A percentile compares a stretch with the other conserved stretches of the same genome.
phyloP scores from a whole-genome alignment of 2,797 vertebrate genomes.

The Molossus alvarezi region DNA sequence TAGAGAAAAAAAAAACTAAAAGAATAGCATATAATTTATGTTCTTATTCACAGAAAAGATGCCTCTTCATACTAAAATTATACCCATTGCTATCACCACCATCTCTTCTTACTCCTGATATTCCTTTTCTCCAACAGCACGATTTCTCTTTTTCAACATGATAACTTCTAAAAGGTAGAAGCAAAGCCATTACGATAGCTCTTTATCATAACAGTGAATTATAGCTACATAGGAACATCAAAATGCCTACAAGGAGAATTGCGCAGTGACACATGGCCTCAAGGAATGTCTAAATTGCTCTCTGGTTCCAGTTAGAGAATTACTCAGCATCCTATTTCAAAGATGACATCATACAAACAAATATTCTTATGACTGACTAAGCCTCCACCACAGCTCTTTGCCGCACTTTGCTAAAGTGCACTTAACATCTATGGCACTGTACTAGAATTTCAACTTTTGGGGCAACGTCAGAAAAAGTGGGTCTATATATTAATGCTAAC shows the following conservation, averaged over 20 bases:
- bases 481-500: background rate
- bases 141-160: constrained; percentile 16
- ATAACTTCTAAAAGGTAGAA: constrained; percentile 69
- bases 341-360: constrained; percentile 74
- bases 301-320: constrained; percentile 65
- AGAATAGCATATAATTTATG: constrained; percentile 27
- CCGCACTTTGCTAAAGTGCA: constrained; percentile 36
- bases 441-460: constrained; percentile 8
- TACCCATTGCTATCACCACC: background rate
- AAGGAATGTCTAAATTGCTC: constrained; percentile 50
- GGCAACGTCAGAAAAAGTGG: constrained; percentile 33
- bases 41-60: constrained; percentile 41
- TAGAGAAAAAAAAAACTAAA: background rate
- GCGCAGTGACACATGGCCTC: constrained; percentile 65
- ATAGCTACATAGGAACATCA: constrained; percentile 43
- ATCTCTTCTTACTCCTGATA: constrained; percentile 16
- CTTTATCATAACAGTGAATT: constrained; percentile 68
- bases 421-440: constrained; percentile 58
- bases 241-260: constrained; percentile 45
- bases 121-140: constrained; percentile 38
- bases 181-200: constrained; percentile 54
- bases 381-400: background rate
- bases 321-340: constrained; percentile 66
- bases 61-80: constrained; percentile 7
- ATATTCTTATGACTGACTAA: constrained; percentile 71